These are phyloP conservation scores for Mobula birostris DNA, from an alignment of 2,113 vertebrate species.

Conservation along the genomic window DNA sequence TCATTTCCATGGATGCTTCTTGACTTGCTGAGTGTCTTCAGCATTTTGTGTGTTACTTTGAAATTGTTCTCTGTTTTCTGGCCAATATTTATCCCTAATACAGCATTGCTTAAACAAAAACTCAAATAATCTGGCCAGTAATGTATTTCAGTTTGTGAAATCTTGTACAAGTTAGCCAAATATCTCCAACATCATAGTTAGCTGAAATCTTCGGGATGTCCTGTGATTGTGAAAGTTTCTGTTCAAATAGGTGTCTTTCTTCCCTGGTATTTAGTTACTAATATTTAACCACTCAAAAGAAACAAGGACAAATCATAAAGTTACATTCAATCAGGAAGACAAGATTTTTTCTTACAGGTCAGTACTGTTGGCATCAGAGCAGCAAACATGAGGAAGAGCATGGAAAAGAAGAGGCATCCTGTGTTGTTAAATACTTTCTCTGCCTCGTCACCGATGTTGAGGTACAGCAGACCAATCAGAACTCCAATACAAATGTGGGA, in stretches of 20 bases:
- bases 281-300: neutral
- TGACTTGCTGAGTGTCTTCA: too few relatives aligned
- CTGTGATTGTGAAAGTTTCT: neutral
- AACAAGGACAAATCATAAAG: neutral
- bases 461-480: conserved; percentile 90
- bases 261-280: neutral
- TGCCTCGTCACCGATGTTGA: conserved; percentile 91
- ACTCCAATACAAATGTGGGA: conserved; percentile 87
- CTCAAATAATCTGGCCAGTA: neutral
- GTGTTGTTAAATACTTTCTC: conserved; percentile 98
- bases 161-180: neutral
- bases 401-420: conserved; percentile 97
- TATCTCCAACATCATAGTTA: neutral
- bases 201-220: neutral
- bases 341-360: conserved; percentile 72
- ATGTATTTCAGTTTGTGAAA: neutral
- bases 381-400: conserved; percentile 97
- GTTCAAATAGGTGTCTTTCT: neutral
- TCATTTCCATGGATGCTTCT: too few relatives aligned
- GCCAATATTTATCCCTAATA: neutral
- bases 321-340: neutral
- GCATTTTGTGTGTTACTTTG: neutral
- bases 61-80: neutral
- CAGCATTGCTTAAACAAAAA: neutral
- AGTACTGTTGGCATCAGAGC: conserved; percentile 96